These are phyloP conservation scores for Heliconius hewitsoni DNA, from an alignment of 1,140 invertebrate genomes.

Conservation along the genomic window DNA sequence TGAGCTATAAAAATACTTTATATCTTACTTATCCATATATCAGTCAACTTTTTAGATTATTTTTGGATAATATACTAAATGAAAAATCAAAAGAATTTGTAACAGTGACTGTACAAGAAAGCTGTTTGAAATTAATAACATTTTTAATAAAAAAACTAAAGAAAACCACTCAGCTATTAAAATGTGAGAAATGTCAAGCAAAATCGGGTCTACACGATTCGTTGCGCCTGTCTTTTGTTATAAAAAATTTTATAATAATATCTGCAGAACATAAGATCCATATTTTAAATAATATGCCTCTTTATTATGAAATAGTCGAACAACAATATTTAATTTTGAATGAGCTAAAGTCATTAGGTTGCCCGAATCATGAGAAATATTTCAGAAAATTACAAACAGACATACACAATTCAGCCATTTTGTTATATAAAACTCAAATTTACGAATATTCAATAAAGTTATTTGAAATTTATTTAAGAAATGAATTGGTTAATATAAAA, in stretches of 20 bases:
- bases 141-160: conserved; percentile 51
- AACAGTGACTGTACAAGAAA: conserved; percentile 33
- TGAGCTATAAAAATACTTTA: conserved; percentile 53
- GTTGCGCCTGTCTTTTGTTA: conserved; percentile 56
- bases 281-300: conserved; percentile 39
- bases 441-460: conserved; percentile 62
- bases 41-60: conserved; percentile 57
- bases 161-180: conserved; percentile 52
- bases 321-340: conserved; percentile 57
- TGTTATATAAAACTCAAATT: conserved; percentile 51
- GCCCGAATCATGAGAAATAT: conserved; percentile 57
- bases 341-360: conserved; percentile 47
- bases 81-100: conserved; percentile 8
- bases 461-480: conserved; percentile 62
- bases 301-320: conserved; percentile 46
- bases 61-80: conserved; percentile 49
- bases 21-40: conserved; percentile 60
- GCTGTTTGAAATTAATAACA: conserved; percentile 55
- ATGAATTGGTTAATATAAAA: conserved; percentile 53
- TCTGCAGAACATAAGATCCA: conserved; percentile 40
- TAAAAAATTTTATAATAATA: conserved; percentile 52
- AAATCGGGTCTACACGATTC: conserved; percentile 63
- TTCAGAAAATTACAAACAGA: conserved; percentile 63
- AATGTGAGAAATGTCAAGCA: conserved; percentile 65
- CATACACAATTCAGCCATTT: conserved; percentile 63